Evolutionary conservation across 2,888 invertebrate genomes (phyloP), one percentile per base, ranked within the genome.

Genomic region (Exephanes ischioxanthus): DNA sequence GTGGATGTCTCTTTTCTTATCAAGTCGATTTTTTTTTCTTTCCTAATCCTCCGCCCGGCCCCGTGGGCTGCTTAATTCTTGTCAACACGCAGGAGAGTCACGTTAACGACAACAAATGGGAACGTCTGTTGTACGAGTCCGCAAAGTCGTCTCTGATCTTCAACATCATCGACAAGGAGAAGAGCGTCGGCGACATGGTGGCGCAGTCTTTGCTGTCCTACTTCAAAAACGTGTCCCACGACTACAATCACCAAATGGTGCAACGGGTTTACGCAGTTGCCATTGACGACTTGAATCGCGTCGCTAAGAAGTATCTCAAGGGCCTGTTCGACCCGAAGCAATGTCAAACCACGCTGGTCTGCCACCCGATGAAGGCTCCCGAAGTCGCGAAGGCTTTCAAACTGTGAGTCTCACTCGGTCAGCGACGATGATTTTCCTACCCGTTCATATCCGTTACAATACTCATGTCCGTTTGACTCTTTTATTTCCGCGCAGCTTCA

Each of bases 111-210:
- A 95, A 95, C 45, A 95, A 95, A 76, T 97, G 98, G 95, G 97
- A 97, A 83, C 94, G 95, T 11, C 96, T 97, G 61, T 95, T 98
- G 83, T 95, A 98, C 89, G 97, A 97, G 89, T 97, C 98, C 0
- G 98, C 98, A 0, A 97, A 96, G 91, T 97, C 98, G 92, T 97
- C 98, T 19, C 95, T 98, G n/a, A 96, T 98, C 86, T 99, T 97
- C 94, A 97, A 98, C 92, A 96, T 97, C 73, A 97, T 98, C 84
- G 97, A 97, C 89, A 95, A 96, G 87, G 98, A 98, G 93, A 97
- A 97, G 91, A 97, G 97, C 80, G 96, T 98, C 14, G 96, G 97
- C 0, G 96, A 96, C 90, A 96, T 97, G 30, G 96, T 97, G 33
- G 93, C 94, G 51, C 95, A 97, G 90, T 97, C 98, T 0, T 94